A percentile compares a stretch with the other conserved stretches of the same genome.
Evolutionary conservation across 2,113 vertebrate species (phyloP).

Genomic region (Lepus timidus): DNA sequence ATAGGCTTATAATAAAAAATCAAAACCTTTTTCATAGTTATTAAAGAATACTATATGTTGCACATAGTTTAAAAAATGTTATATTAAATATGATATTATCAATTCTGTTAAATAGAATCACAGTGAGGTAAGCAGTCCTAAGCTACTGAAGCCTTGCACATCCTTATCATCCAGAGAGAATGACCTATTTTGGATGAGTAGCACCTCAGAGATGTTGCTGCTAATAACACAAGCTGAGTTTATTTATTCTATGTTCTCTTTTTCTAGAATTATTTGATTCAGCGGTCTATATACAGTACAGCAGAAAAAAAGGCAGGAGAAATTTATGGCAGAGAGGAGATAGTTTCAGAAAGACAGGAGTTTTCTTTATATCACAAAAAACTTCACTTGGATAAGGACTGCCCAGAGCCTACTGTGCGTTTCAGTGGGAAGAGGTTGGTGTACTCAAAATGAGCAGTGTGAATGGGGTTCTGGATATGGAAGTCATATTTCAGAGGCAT

Average conservation of each 20-base stretch:
- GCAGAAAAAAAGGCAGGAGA: neutral
- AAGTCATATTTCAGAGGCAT: neutral
- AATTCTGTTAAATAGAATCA: neutral
- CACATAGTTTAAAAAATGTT: neutral
- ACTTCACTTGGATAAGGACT: neutral
- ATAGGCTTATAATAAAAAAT: neutral
- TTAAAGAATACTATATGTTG: neutral
- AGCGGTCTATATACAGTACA: neutral
- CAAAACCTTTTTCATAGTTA: neutral
- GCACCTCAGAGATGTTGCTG: neutral
- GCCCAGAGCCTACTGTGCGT: neutral
- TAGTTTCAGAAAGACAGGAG: constrained; percentile 8
- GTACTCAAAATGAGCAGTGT: neutral
- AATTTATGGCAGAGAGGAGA: neutral
- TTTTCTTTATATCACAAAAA: neutral
- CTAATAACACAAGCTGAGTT: neutral
- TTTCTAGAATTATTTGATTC: constrained; percentile 19
- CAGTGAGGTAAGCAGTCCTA: neutral
- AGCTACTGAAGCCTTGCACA: no score
- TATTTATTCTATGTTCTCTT: constrained; percentile 46
- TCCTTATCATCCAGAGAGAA: neutral
- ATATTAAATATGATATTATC: neutral
- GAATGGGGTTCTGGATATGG: neutral
- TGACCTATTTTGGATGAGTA: constrained; percentile 27
- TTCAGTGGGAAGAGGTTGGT: neutral